phyloP scores from a whole-genome alignment of 2,797 vertebrate genomes.

The Halcyon leucocephala region DNA sequence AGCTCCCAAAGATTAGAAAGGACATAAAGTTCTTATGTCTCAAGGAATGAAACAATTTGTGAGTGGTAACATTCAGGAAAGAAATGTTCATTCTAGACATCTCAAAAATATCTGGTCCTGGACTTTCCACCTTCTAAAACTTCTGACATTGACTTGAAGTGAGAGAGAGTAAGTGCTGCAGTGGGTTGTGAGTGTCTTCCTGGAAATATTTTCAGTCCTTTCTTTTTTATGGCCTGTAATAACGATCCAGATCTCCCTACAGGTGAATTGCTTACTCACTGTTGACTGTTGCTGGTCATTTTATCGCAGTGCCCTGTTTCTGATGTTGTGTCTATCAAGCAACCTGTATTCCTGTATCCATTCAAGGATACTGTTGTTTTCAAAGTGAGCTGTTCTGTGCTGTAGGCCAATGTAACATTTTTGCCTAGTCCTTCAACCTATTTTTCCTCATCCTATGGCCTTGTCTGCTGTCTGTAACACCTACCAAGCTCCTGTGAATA shows the following conservation, averaged over 20 bases:
- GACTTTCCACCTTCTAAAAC: background rate
- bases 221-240: background rate
- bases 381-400: background rate
- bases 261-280: background rate
- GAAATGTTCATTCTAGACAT: background rate
- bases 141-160: background rate
- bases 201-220: background rate
- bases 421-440: background rate
- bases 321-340: background rate
- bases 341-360: background rate
- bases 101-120: background rate
- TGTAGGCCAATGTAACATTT: background rate
- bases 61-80: background rate
- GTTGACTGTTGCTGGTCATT: background rate
- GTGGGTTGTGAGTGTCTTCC: accelerated
- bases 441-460: background rate
- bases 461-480: background rate
- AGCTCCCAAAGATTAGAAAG: background rate
- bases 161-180: background rate
- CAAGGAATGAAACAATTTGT: background rate
- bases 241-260: background rate
- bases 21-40: background rate
- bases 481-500: background rate
- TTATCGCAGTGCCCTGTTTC: background rate
- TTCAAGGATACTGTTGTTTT: background rate